Percentiles rank a stretch among this genome's conserved stretches.
phyloP scores from a whole-genome alignment of 2,113 vertebrate genomes.

The Rhipidura dahli region DNA sequence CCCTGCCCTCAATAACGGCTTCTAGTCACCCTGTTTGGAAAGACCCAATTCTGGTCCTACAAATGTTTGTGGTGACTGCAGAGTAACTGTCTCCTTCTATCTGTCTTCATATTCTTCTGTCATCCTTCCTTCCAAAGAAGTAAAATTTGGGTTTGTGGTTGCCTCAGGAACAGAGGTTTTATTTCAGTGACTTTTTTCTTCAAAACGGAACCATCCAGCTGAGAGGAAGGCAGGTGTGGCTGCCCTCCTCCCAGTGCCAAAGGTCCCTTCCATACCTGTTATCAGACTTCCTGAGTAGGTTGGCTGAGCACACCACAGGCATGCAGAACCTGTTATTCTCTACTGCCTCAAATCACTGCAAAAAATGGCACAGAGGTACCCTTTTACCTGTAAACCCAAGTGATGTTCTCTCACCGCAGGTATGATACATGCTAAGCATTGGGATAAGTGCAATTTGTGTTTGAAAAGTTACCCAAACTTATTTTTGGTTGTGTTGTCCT shows the following conservation, averaged over 20 bases:
- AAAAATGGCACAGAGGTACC: not conserved
- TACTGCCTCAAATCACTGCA: not conserved
- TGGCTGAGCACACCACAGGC: not conserved
- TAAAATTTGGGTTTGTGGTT: not conserved
- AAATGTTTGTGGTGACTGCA: not conserved
- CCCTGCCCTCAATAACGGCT: not conserved
- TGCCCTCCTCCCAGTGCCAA: not conserved
- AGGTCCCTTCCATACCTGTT: not conserved
- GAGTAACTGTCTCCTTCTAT: not conserved
- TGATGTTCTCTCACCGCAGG: not conserved
- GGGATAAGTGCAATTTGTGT: not conserved
- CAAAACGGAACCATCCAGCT: not conserved
- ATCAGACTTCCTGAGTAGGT: not conserved
- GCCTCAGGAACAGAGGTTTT: not conserved
- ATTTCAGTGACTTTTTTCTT: not conserved
- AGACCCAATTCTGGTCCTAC: not conserved
- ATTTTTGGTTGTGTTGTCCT: not conserved
- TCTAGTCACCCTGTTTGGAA: not conserved
- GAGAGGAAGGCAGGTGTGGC: not conserved
- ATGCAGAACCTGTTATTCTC: not conserved
- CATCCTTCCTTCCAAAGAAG: not conserved
- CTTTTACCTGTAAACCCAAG: not conserved
- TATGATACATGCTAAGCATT: not conserved
- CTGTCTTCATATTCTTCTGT: not conserved
- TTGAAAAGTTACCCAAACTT: conserved; percentile 13